Evolutionary conservation across 2,113 vertebrate genomes (phyloP).

Genomic region (Clupea harengus): DNA sequence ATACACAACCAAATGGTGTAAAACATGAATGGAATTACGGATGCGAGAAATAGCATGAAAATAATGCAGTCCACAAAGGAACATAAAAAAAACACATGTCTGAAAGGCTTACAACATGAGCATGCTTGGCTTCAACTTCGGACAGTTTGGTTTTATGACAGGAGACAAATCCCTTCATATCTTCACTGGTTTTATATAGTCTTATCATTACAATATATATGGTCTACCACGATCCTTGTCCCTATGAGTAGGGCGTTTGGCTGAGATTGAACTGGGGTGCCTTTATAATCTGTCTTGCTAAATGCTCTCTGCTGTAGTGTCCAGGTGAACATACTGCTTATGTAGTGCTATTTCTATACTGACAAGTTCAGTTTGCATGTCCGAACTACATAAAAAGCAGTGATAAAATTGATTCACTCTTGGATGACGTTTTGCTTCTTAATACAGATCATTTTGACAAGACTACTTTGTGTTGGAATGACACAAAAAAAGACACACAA

Average conservation of each 20-base stretch:
- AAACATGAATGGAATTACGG: background rate
- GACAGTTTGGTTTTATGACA: constrained; percentile 1
- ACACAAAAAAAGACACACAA: background rate
- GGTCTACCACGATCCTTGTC: background rate
- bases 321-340: background rate
- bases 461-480: background rate
- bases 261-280: background rate
- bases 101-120: background rate
- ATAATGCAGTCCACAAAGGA: background rate
- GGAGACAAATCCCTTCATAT: background rate
- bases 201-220: background rate
- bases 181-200: background rate
- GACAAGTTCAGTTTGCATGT: background rate
- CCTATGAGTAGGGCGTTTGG: background rate
- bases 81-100: constrained; percentile 4
- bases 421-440: background rate
- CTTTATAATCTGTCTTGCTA: background rate
- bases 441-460: background rate
- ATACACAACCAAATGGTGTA: constrained; percentile 31
- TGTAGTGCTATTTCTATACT: background rate
- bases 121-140: background rate
- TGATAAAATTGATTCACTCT: background rate
- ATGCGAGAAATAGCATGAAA: background rate
- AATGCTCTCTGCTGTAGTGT: background rate
- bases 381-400: background rate